Conservation (phyloP, 64 coral and sea anemone genomes). For the Montipora cactus region DNA sequence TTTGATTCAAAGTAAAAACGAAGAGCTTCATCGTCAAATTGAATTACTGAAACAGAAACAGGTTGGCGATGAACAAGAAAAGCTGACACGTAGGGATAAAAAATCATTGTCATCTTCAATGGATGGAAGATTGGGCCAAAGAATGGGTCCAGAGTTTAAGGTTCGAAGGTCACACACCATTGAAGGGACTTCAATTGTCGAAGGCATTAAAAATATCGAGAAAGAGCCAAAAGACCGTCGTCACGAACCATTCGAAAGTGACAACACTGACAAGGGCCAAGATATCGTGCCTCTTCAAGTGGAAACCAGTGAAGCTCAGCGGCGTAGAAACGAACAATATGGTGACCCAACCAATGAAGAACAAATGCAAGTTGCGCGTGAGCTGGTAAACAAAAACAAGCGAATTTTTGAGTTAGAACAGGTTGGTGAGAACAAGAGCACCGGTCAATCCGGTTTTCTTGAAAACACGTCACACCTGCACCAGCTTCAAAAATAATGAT, state of each 20-base stretch:
- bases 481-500: neutral
- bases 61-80: neutral
- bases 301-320: neutral
- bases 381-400: conserved; percentile 72
- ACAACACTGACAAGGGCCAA: neutral
- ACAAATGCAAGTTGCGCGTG: neutral
- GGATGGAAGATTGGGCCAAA: neutral
- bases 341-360: neutral
- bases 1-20: neutral
- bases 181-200: neutral
- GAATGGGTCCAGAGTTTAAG: neutral
- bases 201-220: neutral
- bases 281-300: neutral
- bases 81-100: neutral
- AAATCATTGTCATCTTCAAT: neutral
- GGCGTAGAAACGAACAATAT: neutral
- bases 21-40: conserved; percentile 25
- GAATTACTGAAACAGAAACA: conserved; percentile 33
- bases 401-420: conserved; percentile 77
- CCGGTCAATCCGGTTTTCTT: neutral
- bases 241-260: neutral
- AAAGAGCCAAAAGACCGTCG: neutral
- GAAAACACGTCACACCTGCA: conserved; percentile 3
- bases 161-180: neutral
- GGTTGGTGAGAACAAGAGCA: conserved; percentile 64